Evolutionary conservation across 2,888 invertebrate species (phyloP).

Genomic region (Sepioteuthis lessoniana): DNA sequence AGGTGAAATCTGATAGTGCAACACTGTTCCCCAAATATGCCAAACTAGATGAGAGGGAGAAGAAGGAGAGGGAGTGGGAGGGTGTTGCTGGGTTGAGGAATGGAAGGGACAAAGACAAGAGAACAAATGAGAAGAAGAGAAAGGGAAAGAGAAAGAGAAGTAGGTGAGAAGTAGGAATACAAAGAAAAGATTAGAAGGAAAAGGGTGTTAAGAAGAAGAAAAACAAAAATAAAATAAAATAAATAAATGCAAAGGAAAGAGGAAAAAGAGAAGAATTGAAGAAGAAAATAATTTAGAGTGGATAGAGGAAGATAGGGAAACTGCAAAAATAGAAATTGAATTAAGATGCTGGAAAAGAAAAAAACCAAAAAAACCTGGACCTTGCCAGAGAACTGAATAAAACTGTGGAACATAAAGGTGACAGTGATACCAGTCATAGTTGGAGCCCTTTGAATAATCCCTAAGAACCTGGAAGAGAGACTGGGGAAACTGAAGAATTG

Average conservation of each 20-base stretch:
- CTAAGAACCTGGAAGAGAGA: too few species aligned
- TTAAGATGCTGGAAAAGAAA: too few species aligned
- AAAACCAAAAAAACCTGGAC: too few species aligned
- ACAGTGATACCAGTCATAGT: too few species aligned
- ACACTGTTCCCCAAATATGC: constrained; percentile 23
- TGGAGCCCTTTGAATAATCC: too few species aligned
- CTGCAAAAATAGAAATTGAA: too few species aligned
- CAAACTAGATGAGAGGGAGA: background rate
- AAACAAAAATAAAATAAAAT: background rate
- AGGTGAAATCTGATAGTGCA: background rate
- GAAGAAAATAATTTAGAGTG: too few species aligned
- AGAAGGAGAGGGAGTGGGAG: background rate
- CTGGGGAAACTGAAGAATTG: too few species aligned
- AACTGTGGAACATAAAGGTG: too few species aligned
- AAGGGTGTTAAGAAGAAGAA: background rate
- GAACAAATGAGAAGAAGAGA: background rate
- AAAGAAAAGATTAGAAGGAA: background rate
- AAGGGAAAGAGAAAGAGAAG: background rate
- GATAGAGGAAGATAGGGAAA: too few species aligned
- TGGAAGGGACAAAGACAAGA: background rate
- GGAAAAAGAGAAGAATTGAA: background rate
- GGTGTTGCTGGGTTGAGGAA: background rate
- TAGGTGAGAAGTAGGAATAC: background rate
- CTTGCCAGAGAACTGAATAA: too few species aligned
- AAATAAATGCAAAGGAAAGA: too few species aligned